These are phyloP conservation scores for Leucophenga varia DNA, from an alignment of 1,140 invertebrate genomes.

Conservation along the genomic window DNA sequence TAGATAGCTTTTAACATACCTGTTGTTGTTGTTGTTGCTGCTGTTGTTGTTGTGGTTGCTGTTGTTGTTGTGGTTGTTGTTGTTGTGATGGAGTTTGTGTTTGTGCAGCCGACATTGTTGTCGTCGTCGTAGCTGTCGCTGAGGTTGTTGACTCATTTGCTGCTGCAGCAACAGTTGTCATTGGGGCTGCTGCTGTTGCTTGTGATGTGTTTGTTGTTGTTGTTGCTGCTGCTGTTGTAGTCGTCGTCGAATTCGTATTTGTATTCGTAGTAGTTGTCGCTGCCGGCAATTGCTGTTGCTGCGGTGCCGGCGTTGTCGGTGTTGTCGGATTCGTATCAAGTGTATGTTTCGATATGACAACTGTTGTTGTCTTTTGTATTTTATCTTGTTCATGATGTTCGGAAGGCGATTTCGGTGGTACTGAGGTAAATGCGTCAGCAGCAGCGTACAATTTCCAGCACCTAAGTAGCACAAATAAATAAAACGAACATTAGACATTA, in stretches of 20 bases:
- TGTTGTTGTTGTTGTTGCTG: constrained; percentile 34
- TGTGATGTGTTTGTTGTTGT: constrained; percentile 3
- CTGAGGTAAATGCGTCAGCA: constrained; percentile 76
- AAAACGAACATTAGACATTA: too few relatives aligned
- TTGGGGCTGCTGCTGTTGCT: constrained; percentile 4
- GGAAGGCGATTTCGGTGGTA: constrained; percentile 76
- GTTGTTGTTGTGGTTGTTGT: constrained; percentile 1
- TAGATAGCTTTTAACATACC: constrained; percentile 35
- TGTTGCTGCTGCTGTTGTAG: constrained; percentile 1
- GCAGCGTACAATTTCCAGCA: constrained; percentile 85
- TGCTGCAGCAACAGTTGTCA: constrained; percentile 23
- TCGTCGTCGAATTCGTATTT: not conserved
- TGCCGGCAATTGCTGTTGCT: constrained; percentile 9
- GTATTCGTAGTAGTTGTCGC: not conserved
- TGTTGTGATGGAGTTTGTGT: too few relatives aligned
- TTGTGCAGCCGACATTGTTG: constrained; percentile 1
- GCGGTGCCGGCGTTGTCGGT: constrained; percentile 33
- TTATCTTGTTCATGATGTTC: constrained; percentile 66
- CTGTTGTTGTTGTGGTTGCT: constrained; percentile 12
- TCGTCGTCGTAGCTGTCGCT: constrained; percentile 1
- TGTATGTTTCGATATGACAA: constrained; percentile 91
- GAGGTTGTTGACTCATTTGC: constrained; percentile 3
- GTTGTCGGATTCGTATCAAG: constrained; percentile 59
- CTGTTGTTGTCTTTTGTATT: constrained; percentile 86
- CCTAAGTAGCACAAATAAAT: constrained; percentile 60